Evolutionary conservation across 2,113 vertebrate genomes (phyloP).

Genomic region (Lycaon pictus): DNA sequence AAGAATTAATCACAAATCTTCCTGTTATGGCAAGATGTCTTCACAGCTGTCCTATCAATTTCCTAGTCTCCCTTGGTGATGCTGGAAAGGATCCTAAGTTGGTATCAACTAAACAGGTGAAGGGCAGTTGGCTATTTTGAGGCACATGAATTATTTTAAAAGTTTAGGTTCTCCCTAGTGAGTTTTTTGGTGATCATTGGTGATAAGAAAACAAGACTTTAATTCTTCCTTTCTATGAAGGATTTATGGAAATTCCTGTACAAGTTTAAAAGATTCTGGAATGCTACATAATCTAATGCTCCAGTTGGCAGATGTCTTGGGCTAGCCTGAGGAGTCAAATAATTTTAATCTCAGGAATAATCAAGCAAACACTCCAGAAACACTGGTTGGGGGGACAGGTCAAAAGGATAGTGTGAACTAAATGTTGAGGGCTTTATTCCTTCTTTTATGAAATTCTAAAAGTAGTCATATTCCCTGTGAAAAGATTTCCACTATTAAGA

Average conservation of each 20-base stretch:
- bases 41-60: slow-evolving; percentile 70
- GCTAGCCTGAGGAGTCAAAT: slow-evolving; percentile 70
- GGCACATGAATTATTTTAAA: slow-evolving; percentile 74
- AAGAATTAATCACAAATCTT: slow-evolving; percentile 78
- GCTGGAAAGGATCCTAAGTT: slow-evolving; percentile 79
- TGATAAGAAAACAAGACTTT: slow-evolving; percentile 84
- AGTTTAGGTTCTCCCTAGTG: slow-evolving; percentile 74
- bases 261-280: slow-evolving; percentile 80
- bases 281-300: slow-evolving; percentile 55
- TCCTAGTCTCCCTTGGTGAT: slow-evolving; percentile 72
- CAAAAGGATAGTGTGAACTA: background rate
- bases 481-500: background rate
- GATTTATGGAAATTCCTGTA: slow-evolving; percentile 72
- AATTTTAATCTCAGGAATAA: slow-evolving; percentile 75
- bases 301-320: slow-evolving; percentile 70
- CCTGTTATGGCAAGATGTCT: slow-evolving; percentile 69
- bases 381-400: background rate
- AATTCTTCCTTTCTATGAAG: slow-evolving; percentile 83
- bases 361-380: background rate
- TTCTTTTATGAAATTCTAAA: background rate
- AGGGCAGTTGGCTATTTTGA: slow-evolving; percentile 80
- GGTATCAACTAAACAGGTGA: slow-evolving; percentile 84
- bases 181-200: slow-evolving; percentile 76
- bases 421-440: background rate
- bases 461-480: background rate